Conservation (phyloP, 2,113 vertebrate species). For the Vimba vimba region DNA sequence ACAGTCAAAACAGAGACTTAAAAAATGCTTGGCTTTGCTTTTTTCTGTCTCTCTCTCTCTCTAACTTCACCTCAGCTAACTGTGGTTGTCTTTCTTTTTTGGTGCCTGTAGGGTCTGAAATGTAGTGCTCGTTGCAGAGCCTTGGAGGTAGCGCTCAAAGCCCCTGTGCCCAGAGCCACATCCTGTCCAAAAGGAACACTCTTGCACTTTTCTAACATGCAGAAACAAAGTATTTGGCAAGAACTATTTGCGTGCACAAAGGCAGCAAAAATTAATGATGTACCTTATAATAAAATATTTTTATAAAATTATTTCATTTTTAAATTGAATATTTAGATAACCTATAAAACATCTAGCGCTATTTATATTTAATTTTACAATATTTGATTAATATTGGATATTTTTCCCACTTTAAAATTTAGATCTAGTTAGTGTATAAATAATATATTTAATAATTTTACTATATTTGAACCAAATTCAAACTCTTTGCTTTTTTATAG, state of each 20-base stretch:
- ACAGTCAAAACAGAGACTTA: slow-evolving; percentile 49
- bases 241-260: slow-evolving; percentile 62
- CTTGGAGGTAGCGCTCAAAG: slow-evolving; percentile 68
- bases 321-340: background rate
- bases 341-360: too few relatives aligned
- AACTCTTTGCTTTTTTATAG: background rate
- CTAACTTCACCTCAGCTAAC: slow-evolving; percentile 23
- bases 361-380: background rate
- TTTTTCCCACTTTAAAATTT: background rate
- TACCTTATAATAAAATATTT: background rate
- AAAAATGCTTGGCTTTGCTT: slow-evolving; percentile 61
- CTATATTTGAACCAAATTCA: background rate
- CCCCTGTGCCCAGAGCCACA: slow-evolving; percentile 72
- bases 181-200: slow-evolving; percentile 75
- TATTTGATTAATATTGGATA: background rate
- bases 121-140: slow-evolving; percentile 64
- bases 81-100: slow-evolving; percentile 33
- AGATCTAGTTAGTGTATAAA: too few relatives aligned
- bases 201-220: slow-evolving; percentile 73
- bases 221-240: slow-evolving; percentile 69
- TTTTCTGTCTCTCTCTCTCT: slow-evolving; percentile 30
- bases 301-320: background rate
- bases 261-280: slow-evolving; percentile 39
- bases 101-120: slow-evolving; percentile 65
- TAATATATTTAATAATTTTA: background rate